Evolutionary conservation across 2,113 vertebrate genomes (phyloP), one percentile per base, ranked within the genome.

Genomic region (Poeciliopsis occidentalis): DNA sequence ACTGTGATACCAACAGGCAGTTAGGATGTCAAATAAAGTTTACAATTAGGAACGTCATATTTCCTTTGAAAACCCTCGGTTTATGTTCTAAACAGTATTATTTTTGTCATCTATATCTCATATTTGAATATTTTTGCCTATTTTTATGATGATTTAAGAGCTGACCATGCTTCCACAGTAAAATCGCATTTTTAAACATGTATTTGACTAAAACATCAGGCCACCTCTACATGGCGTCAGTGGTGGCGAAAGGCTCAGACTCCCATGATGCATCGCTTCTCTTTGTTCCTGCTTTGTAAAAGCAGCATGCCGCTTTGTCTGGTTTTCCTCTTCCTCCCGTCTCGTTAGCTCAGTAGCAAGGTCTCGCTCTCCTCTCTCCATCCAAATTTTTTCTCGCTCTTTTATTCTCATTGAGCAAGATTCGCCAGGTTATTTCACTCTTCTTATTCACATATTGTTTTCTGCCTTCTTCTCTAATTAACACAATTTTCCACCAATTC

Each of bases 241-340:
- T 65, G 74, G 80, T 61, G 79, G 54, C 73, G 30, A 66, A 79
- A 75, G 87, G 81, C 88, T 90, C 86, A 84, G 80, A 84, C 78
- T 92, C 91, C 89, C 90, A 91, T 90, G 71, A 90, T 93, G 90
- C 92, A 91, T 87, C 87, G 67, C 85, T 85, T 64, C 84, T 88
- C 92, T 93, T 93, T 92, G 91, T 92, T 93, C 51, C 87, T 91
- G 80, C 81, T 30, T 71, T 74, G 83, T 82, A 84, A 87, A 88
- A 89, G 85, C 88, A 82, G 82, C 30, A 69, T 41, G 79, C 71
- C 64, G 84, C 91, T 93, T 93, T 92, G 91, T 93, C 86, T 89
- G 86, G 81, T 69, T 86, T 81, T 78, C 79, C 82, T 82, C 73
- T 84, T 88, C 75, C 76, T 85, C 66, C 86, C 79, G 72, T 80